Evolutionary conservation across 2,797 vertebrate species (phyloP), one percentile per base, ranked within the genome.

Genomic region (Aratinga solstitialis): DNA sequence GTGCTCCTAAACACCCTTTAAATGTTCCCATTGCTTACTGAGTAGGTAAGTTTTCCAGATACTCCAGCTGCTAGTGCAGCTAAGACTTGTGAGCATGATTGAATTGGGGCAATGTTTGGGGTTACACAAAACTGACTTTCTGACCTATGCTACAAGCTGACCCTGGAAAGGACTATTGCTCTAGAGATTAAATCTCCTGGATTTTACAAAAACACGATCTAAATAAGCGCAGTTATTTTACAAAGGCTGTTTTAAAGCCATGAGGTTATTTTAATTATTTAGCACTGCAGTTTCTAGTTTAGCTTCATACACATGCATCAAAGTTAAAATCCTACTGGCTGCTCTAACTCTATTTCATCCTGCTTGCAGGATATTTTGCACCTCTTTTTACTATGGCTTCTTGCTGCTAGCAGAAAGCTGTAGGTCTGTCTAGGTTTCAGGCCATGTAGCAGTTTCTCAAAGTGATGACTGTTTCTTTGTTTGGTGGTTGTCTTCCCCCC

Each of bases 401-500:
- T 84, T 65, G 40, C 30, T 76, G 58, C 29, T 72, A 47, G 58
- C 4, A 32, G 34, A 86, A 81, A 68, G 13, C 17, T 47, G 4
- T 36, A 66, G 27, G 13, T 92, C 11, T 71, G 9, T 26, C 27
- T 30, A 58, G n/a, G 18, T 61, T 90, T 89, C 51, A 71, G 65
- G 29, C 7, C 32, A 17, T 5, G 10, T 15, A 63, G 36, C 27
- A 80, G 18, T 80, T 93, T 93, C 24, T 77, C 40, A 80, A 59
- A 26, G 27, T 71, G 40, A 54, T 73, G 38, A 23, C 40, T 80
- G 8, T 0, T 13, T 63, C 59, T 47, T 18, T 14, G 18, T 4
- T 5, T 8, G 17, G 8, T 10, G 22, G 32, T 26, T 13, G 13
- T 30, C 4, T 7, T 22, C 14, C 7, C 2, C 4, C 2, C 3